These are phyloP conservation scores for Cephonodes hylas DNA, from an alignment of 2,888 invertebrate species.

Conservation along the genomic window DNA sequence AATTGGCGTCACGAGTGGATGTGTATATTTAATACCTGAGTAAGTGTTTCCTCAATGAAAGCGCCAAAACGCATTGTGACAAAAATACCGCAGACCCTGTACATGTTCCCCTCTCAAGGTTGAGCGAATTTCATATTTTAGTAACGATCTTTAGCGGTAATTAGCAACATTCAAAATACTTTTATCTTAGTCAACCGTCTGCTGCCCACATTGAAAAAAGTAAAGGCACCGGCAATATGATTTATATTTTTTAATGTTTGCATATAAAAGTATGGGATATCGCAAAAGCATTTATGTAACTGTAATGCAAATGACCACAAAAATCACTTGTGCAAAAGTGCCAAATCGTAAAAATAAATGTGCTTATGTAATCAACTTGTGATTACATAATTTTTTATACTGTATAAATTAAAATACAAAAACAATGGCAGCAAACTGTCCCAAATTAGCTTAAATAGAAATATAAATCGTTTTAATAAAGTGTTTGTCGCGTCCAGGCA, in stretches of 20 bases:
- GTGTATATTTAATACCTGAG: neutral
- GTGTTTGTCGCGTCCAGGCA: neutral
- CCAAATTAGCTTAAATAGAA: neutral
- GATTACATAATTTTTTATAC: neutral
- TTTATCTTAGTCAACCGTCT: neutral
- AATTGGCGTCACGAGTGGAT: neutral
- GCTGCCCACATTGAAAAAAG: neutral
- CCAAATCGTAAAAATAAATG: neutral
- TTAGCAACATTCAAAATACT: constrained; percentile 12
- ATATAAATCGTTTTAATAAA: neutral
- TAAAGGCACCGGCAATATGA: too few species aligned
- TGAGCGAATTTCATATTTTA: constrained; percentile 35
- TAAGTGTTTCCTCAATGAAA: constrained; percentile 19
- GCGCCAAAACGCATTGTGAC: constrained; percentile 20
- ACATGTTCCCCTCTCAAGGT: constrained; percentile 44
- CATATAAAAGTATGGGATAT: too few species aligned
- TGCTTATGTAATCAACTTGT: neutral
- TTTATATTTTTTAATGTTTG: too few species aligned
- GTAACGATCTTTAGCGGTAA: constrained; percentile 6
- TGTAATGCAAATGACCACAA: neutral
- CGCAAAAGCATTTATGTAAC: too few species aligned
- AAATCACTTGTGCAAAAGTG: neutral
- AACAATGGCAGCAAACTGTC: neutral
- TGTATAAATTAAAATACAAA: neutral
- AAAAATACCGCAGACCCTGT: constrained; percentile 34